These are phyloP conservation scores for Apomyelois bistriatella DNA, from an alignment of 2,888 invertebrate genomes.

Conservation along the genomic window DNA sequence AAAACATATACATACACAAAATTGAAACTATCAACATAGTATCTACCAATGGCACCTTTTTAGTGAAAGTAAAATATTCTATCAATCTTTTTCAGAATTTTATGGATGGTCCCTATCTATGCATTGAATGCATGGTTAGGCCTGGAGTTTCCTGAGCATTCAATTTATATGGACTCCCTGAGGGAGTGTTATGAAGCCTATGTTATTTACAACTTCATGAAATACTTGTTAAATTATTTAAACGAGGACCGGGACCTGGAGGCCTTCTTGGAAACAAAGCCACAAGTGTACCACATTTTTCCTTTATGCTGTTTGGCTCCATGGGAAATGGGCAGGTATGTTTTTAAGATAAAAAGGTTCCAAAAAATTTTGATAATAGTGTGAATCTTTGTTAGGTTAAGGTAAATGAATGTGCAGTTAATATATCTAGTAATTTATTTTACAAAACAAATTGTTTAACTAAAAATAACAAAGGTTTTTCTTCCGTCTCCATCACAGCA, in stretches of 20 bases:
- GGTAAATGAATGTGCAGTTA: too few species aligned
- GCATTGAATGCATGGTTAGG: slow-evolving; percentile 97
- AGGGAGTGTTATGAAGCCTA: slow-evolving; percentile 98
- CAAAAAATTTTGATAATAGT: too few species aligned
- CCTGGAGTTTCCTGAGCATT: slow-evolving; percentile 90
- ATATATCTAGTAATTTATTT: too few species aligned
- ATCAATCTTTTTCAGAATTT: slow-evolving; percentile 79
- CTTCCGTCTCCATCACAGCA: too few species aligned
- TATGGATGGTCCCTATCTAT: slow-evolving; percentile 99
- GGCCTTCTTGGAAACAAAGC: slow-evolving; percentile 87
- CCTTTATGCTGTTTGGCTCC: slow-evolving; percentile 95
- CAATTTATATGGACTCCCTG: slow-evolving; percentile 95
- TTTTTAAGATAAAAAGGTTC: not conserved
- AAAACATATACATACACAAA: too few species aligned
- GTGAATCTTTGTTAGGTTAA: too few species aligned
- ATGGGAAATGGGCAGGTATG: slow-evolving; percentile 94
- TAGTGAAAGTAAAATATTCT: too few species aligned
- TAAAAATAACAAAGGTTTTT: too few species aligned
- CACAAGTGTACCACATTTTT: slow-evolving; percentile 93
- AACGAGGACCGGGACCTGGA: slow-evolving; percentile 93
- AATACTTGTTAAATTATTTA: slow-evolving; percentile 93
- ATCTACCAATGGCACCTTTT: too few species aligned
- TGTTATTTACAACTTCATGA: slow-evolving; percentile 99
- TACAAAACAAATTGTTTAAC: too few species aligned
- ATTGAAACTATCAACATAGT: too few species aligned